Percentiles rank a stretch among this genome's conserved stretches.
phyloP scores from a whole-genome alignment of 2,113 vertebrate species.

The Coptodon bakossiorum region DNA sequence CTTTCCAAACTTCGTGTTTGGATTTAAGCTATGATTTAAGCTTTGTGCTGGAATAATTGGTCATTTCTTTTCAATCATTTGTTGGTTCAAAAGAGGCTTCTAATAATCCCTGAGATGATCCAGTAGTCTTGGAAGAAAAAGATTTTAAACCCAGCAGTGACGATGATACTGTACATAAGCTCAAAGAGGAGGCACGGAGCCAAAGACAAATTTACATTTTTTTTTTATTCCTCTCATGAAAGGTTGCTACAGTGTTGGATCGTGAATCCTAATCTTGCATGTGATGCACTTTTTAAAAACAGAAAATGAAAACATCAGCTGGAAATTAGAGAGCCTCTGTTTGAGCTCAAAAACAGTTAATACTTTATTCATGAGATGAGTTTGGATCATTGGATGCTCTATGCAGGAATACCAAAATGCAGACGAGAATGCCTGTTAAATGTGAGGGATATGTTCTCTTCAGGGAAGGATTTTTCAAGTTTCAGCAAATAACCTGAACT shows the following conservation, averaged over 20 bases:
- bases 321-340: conserved; percentile 25
- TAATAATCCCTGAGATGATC: not conserved
- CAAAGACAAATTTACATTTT: conserved; percentile 4
- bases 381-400: not conserved
- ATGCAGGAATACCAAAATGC: not conserved
- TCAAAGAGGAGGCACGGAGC: not conserved
- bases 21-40: not conserved
- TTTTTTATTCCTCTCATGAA: not conserved
- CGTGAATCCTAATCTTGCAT: conserved; percentile 13
- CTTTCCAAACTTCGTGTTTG: not conserved
- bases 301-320: conserved; percentile 43
- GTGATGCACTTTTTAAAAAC: not conserved
- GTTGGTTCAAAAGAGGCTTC: not conserved
- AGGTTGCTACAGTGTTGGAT: not conserved
- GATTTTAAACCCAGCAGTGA: not conserved
- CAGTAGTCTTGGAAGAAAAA: not conserved
- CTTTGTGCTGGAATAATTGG: not conserved
- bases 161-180: not conserved
- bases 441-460: not conserved
- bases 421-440: not conserved
- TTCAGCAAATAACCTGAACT: not conserved
- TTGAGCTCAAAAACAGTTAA: conserved; percentile 26
- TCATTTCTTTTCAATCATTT: not conserved
- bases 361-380: conserved; percentile 37
- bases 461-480: not conserved